phyloP scores from a whole-genome alignment of 2,113 vertebrate genomes.

The Stigmatopora nigra region DNA sequence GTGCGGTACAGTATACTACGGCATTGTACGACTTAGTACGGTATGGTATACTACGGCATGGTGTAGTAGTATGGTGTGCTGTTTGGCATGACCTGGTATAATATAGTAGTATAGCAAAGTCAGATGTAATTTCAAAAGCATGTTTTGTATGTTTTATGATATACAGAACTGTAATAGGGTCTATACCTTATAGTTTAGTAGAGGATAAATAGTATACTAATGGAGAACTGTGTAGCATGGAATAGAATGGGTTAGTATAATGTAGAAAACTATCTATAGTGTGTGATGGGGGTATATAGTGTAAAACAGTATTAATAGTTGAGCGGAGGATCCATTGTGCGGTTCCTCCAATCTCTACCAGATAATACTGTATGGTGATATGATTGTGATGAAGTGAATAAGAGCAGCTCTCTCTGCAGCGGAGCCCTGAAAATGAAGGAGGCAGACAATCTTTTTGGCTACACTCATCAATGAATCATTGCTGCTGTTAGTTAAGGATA shows the following conservation, averaged over 20 bases:
- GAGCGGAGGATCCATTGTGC: not conserved
- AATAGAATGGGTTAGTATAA: not conserved
- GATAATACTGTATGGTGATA: not conserved
- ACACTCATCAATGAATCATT: constrained; percentile 24
- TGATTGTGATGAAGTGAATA: not conserved
- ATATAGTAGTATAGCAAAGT: not conserved
- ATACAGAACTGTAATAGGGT: too few relatives aligned
- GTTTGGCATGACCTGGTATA: not conserved
- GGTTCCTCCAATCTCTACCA: not conserved
- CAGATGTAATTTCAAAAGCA: not conserved
- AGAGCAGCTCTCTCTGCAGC: not conserved
- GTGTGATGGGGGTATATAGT: not conserved
- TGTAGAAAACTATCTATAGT: not conserved
- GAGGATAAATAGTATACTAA: not conserved
- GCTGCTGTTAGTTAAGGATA: constrained; percentile 55
- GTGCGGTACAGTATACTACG: not conserved
- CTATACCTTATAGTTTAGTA: too few relatives aligned
- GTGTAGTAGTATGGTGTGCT: too few relatives aligned
- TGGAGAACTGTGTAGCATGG: not conserved
- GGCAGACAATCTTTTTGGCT: constrained; percentile 31
- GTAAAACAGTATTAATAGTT: not conserved
- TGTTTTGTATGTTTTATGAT: not conserved
- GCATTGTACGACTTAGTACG: not conserved
- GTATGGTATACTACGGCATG: too few relatives aligned
- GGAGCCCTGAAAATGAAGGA: constrained; percentile 45